Conservation (phyloP, 2,888 invertebrate species). For the Cremastinae sp. region DNA sequence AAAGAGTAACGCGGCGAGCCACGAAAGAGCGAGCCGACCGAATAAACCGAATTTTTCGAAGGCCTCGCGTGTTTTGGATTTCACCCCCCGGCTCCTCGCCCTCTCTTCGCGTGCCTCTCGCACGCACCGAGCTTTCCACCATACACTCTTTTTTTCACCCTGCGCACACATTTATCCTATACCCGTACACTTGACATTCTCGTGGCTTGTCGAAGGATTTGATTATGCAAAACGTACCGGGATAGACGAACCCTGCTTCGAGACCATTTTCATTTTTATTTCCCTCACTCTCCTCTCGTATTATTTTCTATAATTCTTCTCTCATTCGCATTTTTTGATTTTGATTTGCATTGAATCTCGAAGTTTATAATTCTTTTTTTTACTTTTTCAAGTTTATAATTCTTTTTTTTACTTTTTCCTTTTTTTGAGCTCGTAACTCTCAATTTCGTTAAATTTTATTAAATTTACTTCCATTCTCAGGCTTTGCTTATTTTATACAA, state of each 20-base stretch:
- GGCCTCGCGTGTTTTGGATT: conserved; percentile 71
- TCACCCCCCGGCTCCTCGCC: conserved; percentile 40
- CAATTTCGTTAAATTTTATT: too few relatives aligned
- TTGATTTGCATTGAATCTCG: too few relatives aligned
- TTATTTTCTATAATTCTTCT: conserved; percentile 24
- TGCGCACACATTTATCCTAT: too few relatives aligned
- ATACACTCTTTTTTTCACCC: conserved; percentile 29
- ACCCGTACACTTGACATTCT: conserved; percentile 69
- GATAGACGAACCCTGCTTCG: conserved; percentile 51
- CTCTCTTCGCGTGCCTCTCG: conserved; percentile 21
- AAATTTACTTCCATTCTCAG: too few relatives aligned
- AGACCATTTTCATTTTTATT: conserved; percentile 63
- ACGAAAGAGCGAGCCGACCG: conserved; percentile 25
- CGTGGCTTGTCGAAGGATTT: conserved; percentile 75
- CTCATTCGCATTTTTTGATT: too few relatives aligned
- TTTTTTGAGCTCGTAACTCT: too few relatives aligned
- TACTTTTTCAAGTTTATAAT: too few relatives aligned
- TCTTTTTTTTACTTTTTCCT: too few relatives aligned
- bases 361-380: too few relatives aligned
- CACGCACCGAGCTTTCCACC: conserved; percentile 46
- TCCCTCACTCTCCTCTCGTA: conserved; percentile 53
- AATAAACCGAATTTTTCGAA: conserved; percentile 74
- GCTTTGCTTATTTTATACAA: too few relatives aligned
- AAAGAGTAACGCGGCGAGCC: conserved; percentile 37
- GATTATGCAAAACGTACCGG: conserved; percentile 74